Conservation (phyloP, 2,888 invertebrate species). For the Metallyticus violacea region DNA sequence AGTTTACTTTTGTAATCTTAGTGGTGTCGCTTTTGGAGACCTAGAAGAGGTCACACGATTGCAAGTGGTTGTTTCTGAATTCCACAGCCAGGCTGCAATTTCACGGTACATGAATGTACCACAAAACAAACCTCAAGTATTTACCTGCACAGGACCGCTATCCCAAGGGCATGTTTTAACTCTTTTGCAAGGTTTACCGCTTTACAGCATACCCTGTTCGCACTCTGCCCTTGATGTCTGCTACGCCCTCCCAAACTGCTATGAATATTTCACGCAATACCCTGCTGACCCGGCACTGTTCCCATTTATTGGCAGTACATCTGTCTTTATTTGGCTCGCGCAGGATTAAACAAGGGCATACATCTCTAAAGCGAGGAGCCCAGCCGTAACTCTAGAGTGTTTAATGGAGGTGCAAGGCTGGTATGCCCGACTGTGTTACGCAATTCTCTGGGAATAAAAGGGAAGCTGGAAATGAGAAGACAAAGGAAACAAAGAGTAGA, state of each 20-base stretch:
- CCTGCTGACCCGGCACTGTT: neutral
- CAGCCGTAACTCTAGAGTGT: neutral
- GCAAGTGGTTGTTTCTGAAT: too few relatives aligned
- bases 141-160: neutral
- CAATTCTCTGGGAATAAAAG: neutral
- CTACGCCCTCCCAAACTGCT: neutral
- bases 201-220: neutral
- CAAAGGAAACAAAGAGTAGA: too few relatives aligned
- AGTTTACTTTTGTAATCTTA: too few relatives aligned
- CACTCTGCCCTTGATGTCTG: neutral
- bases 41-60: too few relatives aligned
- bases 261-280: constrained; percentile 9
- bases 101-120: neutral
- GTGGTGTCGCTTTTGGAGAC: too few relatives aligned
- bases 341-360: neutral
- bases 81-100: too few relatives aligned
- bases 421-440: too few relatives aligned
- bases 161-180: neutral
- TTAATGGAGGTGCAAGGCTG: too few relatives aligned
- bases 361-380: neutral
- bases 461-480: too few relatives aligned
- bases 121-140: neutral
- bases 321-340: neutral
- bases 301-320: neutral
- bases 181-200: neutral